A percentile compares a stretch with the other conserved stretches of the same genome.
Conservation (phyloP, 2,113 vertebrate genomes). For the Cyprichromis sp. region DNA sequence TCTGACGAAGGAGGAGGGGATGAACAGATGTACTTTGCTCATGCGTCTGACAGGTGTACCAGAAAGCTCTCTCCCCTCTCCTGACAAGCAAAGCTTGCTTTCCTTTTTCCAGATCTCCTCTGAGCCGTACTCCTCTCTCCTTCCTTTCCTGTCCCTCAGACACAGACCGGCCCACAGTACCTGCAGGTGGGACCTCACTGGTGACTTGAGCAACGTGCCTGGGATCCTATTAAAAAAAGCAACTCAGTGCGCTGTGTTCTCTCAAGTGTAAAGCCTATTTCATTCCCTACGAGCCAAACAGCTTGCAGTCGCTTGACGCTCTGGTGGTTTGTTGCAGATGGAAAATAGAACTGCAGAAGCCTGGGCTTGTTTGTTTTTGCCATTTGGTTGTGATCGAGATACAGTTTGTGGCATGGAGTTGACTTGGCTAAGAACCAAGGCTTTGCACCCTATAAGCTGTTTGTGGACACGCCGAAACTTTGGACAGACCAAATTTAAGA, state of each 20-base stretch:
- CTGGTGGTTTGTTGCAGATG: conserved; percentile 52
- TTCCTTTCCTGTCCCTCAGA: not conserved
- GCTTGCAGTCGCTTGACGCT: conserved; percentile 47
- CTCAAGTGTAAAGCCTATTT: conserved; percentile 63
- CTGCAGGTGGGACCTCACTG: conserved; percentile 33
- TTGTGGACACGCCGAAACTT: not conserved
- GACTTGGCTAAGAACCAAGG: not conserved
- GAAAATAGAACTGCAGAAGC: conserved; percentile 31
- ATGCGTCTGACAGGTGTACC: conserved; percentile 52
- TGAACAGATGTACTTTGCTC: conserved; percentile 57
- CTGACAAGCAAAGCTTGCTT: not conserved
- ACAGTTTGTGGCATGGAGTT: not conserved
- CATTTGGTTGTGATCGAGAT: conserved; percentile 15
- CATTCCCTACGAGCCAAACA: conserved; percentile 49
- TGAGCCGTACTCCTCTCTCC: not conserved
- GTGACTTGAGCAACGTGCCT: conserved; percentile 7
- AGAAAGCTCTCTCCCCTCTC: conserved; percentile 25
- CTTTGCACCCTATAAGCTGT: not conserved
- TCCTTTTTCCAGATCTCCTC: conserved; percentile 2
- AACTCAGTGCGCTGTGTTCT: conserved; percentile 18
- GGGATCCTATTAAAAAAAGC: conserved; percentile 34
- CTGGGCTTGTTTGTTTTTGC: conserved; percentile 43
- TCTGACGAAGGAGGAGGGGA: conserved; percentile 19
- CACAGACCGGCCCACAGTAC: not conserved
- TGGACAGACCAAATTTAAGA: not conserved